Evolutionary conservation across 2,113 vertebrate genomes (phyloP).

Genomic region (Crocuta crocuta): DNA sequence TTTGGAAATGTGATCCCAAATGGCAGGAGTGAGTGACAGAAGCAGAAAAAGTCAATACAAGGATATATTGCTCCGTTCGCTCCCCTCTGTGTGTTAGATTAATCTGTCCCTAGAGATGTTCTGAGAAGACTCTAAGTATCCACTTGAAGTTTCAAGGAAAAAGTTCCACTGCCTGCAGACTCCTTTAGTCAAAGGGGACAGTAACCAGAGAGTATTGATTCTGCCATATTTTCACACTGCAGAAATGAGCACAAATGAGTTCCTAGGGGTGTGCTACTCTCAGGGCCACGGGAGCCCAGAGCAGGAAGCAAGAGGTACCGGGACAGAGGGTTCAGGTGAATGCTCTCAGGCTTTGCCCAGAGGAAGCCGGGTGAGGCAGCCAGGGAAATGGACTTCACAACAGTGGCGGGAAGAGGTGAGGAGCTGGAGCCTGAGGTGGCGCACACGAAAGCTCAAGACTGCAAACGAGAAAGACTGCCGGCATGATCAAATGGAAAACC

Average conservation of each 20-base stretch:
- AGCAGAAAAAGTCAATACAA: not conserved
- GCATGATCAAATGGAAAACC: not conserved
- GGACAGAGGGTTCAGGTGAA: not conserved
- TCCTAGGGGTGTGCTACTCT: not conserved
- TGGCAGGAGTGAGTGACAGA: not conserved
- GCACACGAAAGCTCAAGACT: not conserved
- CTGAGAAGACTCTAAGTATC: not conserved
- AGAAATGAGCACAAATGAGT: no score
- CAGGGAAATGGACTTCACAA: not conserved
- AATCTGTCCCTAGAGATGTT: not conserved
- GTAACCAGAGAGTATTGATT: not conserved
- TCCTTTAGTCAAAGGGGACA: not conserved
- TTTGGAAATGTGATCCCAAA: not conserved
- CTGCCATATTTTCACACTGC: not conserved
- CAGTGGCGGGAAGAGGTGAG: not conserved
- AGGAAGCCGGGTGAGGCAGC: not conserved
- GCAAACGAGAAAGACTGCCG: not conserved
- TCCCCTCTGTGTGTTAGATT: not conserved
- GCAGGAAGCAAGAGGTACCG: not conserved
- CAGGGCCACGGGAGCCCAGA: not conserved
- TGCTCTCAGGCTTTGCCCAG: not conserved
- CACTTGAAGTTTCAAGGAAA: not conserved
- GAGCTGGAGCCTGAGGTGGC: not conserved
- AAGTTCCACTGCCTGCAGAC: not conserved
- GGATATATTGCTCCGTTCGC: not conserved